Base-by-base conservation (phyloP, 2,888 invertebrate species). In the Octonoba sinensis region DNA sequence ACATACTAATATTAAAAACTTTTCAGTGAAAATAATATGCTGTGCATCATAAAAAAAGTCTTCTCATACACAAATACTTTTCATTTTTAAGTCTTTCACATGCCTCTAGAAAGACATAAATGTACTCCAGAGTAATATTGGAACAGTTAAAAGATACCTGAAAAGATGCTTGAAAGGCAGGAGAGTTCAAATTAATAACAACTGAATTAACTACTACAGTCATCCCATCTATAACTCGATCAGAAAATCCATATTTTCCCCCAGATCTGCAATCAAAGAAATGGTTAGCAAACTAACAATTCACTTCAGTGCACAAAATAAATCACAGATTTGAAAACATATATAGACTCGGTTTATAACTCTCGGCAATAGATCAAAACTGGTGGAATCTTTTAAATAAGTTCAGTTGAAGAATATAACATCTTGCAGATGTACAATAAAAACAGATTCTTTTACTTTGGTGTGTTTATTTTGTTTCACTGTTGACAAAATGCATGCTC, bases 161-260 rank as follows among this genome's bases (percentile, higher is more conserved):
- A 88, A 99, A 94, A 87, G 96, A 95, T 83, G 98, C 97, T 86
- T 94, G 93, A 90, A 99, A 99, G 74, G 96, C 96, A 86, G 95
- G 95, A 89, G 98, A 97, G 86, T 92, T 93, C 90, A 99, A 98
- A 87, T 94, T 94, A 87, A 99, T 93, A 88, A 94, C 93, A 81
- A 99, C 96, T 77, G 95, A 95, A 89, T 99, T 99, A 85, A 99
- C 96, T 88, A 94, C 93, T 85, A 99, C 93, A 60, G 96, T 97
- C 87, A 99, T 97, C 82, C 99, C 99, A 90, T 99, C 99, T 87
- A 99, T 95, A 82, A 99, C 96, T 91, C 96, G 93, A 88, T 96
- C 94, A 82, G 94, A 93, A 89, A 94, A 96, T 86, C 95, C 93
- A 87, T 96, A 96, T 89, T 94, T 94, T 3, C 84, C 84, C 20